Evolutionary conservation across 1,140 invertebrate genomes (phyloP).

Genomic region (Marisa cornuarietis): DNA sequence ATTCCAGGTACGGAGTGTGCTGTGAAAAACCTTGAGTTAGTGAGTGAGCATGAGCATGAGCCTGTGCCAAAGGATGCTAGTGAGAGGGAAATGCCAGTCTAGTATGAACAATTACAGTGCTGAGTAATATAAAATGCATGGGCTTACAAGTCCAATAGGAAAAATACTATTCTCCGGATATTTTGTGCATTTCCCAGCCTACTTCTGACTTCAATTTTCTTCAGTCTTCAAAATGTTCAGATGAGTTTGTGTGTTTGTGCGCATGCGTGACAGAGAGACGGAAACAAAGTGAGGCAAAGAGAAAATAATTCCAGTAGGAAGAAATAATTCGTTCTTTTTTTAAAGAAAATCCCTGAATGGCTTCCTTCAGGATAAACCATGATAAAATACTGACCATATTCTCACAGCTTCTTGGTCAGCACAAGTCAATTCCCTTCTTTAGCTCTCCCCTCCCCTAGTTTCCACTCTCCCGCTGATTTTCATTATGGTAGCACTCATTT

Average conservation of each 20-base stretch:
- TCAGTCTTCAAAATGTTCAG: background rate
- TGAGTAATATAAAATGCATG: no score
- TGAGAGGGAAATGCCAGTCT: background rate
- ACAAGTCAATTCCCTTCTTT: background rate
- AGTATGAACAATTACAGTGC: no score
- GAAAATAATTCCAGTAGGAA: background rate
- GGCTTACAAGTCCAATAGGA: no score
- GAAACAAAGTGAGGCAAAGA: background rate
- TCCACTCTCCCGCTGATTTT: constrained; percentile 14
- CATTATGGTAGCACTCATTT: constrained; percentile 4
- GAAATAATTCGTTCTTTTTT: background rate
- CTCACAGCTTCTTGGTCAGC: no score
- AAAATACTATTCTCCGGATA: no score
- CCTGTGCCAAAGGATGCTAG: background rate
- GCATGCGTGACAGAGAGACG: background rate
- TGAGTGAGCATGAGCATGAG: background rate
- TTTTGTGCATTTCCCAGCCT: no score
- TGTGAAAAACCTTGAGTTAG: background rate
- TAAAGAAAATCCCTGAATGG: background rate
- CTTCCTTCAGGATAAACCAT: background rate
- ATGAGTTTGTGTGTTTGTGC: background rate
- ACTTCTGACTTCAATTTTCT: no score
- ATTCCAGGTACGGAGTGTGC: no score
- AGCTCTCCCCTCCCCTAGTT: constrained; percentile 9
- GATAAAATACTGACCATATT: no score